A percentile compares a stretch with the other conserved stretches of the same genome.
Evolutionary conservation across 1,140 invertebrate species (phyloP).

Genomic region (Linepithema humile): DNA sequence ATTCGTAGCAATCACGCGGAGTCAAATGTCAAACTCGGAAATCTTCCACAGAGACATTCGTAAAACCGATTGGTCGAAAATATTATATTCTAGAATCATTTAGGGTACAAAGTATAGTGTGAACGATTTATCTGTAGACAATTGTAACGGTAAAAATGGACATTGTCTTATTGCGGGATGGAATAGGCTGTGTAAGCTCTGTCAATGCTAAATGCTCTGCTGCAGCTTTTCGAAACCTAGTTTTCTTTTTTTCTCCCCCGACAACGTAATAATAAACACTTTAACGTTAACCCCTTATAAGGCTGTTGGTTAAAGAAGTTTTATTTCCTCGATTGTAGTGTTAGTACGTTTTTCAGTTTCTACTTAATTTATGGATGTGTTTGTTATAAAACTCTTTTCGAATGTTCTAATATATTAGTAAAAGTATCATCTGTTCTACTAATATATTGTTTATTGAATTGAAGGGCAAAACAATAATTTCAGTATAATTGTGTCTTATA

Average conservation of each 20-base stretch:
- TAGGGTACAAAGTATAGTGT: conserved; percentile 70
- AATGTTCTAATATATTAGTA: no score
- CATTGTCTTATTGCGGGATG: conserved; percentile 74
- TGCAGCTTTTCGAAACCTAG: conserved; percentile 11
- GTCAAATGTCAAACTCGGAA: conserved; percentile 67
- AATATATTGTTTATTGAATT: neutral
- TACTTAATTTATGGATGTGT: conserved; percentile 4
- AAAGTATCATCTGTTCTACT: no score
- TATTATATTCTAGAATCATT: conserved; percentile 72
- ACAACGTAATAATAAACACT: neutral
- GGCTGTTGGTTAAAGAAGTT: neutral
- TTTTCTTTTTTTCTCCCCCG: neutral
- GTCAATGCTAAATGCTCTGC: conserved; percentile 65
- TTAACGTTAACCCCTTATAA: conserved; percentile 4
- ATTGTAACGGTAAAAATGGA: conserved; percentile 74
- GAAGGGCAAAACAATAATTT: neutral
- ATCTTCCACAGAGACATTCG: conserved; percentile 66
- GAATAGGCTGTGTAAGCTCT: conserved; percentile 74
- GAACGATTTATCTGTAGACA: conserved; percentile 71
- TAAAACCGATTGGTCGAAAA: conserved; percentile 74
- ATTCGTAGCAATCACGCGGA: conserved; percentile 42
- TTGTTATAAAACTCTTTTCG: neutral
- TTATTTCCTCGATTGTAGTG: no score
- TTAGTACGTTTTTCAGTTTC: neutral
- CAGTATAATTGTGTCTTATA: neutral